Evolutionary conservation across 2,888 invertebrate genomes (phyloP), one percentile per base, ranked within the genome.

Genomic region (Metacarcinus magister): DNA sequence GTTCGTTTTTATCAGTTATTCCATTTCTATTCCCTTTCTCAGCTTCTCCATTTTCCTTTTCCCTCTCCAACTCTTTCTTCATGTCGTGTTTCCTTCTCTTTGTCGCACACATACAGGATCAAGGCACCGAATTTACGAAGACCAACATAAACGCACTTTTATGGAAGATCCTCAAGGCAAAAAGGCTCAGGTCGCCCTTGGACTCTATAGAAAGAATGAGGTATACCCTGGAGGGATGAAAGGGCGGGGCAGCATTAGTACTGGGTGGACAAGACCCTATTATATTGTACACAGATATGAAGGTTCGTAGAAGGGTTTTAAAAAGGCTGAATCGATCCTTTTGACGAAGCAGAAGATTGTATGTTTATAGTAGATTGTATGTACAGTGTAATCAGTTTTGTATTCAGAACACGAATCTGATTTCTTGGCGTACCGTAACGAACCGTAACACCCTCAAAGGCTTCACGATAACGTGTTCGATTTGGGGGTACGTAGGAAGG

Each of bases 281-380:
- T 67, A 67, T 67, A 67, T 82, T 82, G 82, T 82, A 32, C 82
- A 82, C 32, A 82, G 82, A 82, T 82, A 82, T 82, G 82, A 82
- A 82, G 82, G 32, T 82, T 32, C 13, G 82, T 82, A 32, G 32
- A 82, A 13, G 82, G 82, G 82, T 82, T 82, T 82, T 32, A 32
- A 82, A 82, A 82, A 82, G 82, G 82, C 7, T 82, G 82, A 82
- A 82, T 82, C 28, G 32, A 13, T 13, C 32, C 82, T 82, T 32
- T 23, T 82, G 32, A 32, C 32, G 82, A 28, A 82, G 82, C 82
- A 82, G 32, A 28, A 32, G 32, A 32, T 82, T 82, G 82, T 82
- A 16, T 82, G 32, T 82, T 32, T 82, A 32, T 10, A 32, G 32
- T 32, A 82, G 32, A 32, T 32, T 82, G 82, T 82, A 32, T 82